Conservation (phyloP, 2,888 invertebrate genomes). For the Dryadula phaetusa region DNA sequence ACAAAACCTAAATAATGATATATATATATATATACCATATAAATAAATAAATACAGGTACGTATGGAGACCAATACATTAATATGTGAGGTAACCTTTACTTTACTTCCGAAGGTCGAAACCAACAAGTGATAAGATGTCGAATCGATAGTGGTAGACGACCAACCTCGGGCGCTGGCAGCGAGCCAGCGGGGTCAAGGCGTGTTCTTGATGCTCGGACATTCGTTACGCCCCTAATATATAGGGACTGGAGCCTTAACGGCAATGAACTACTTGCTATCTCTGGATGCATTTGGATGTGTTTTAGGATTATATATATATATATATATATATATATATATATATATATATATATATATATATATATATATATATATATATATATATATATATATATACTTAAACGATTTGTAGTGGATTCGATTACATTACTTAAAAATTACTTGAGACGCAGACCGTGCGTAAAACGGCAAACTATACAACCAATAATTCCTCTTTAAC, state of each 20-base stretch:
- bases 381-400: no score
- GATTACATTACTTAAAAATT: no score
- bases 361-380: no score
- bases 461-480: no score
- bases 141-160: conserved; percentile 38
- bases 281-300: neutral
- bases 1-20: neutral
- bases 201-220: conserved; percentile 26
- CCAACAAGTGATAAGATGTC: conserved; percentile 41
- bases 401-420: no score
- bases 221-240: conserved; percentile 27
- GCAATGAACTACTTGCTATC: conserved; percentile 9
- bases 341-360: no score
- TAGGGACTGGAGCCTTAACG: neutral
- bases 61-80: neutral
- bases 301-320: neutral
- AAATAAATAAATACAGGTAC: neutral
- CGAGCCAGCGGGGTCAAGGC: conserved; percentile 37
- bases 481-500: no score
- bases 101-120: conserved; percentile 21
- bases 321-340: no score
- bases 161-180: conserved; percentile 33
- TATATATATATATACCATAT: neutral
- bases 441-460: no score
- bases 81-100: conserved; percentile 3